A percentile compares a stretch with the other conserved stretches of the same genome.
Evolutionary conservation across 2,888 invertebrate genomes (phyloP).

Genomic region (Caenorhabditis uteleia): DNA sequence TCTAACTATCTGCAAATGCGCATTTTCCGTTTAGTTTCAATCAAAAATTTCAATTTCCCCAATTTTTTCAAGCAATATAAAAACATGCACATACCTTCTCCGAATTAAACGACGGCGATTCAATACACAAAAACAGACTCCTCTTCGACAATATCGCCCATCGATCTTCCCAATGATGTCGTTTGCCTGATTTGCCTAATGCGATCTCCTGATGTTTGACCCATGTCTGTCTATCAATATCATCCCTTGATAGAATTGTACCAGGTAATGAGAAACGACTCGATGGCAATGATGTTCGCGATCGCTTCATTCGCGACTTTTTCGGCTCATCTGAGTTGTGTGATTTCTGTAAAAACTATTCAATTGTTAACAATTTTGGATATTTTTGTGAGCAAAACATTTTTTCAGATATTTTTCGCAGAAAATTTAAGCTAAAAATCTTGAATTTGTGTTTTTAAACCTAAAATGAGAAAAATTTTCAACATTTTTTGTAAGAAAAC

Average conservation of each 20-base stretch:
- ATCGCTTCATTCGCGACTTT: conserved; percentile 42
- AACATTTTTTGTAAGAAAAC: too few species aligned
- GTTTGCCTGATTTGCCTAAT: conserved; percentile 43
- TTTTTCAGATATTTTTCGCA: neutral
- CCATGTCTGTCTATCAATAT: conserved; percentile 42
- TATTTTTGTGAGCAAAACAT: neutral
- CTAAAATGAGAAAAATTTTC: too few species aligned
- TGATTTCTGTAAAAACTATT: conserved; percentile 3
- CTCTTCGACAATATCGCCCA: conserved; percentile 44
- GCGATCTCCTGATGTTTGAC: conserved; percentile 49
- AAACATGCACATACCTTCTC: conserved; percentile 22
- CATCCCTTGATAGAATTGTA: conserved; percentile 20
- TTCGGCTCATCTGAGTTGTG: conserved; percentile 8
- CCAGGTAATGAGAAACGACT: conserved; percentile 39
- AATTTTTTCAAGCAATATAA: neutral
- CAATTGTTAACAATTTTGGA: neutral
- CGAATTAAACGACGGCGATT: conserved; percentile 27
- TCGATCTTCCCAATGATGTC: conserved; percentile 50
- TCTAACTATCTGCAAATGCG: neutral
- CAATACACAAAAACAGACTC: conserved; percentile 46
- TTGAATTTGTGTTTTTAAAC: too few species aligned
- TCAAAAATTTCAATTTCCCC: neutral
- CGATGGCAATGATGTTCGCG: conserved; percentile 45
- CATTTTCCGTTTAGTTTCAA: neutral
- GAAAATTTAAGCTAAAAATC: neutral